Evolutionary conservation across 2,113 vertebrate genomes (phyloP).

Genomic region (Rhinolophus sinicus): DNA sequence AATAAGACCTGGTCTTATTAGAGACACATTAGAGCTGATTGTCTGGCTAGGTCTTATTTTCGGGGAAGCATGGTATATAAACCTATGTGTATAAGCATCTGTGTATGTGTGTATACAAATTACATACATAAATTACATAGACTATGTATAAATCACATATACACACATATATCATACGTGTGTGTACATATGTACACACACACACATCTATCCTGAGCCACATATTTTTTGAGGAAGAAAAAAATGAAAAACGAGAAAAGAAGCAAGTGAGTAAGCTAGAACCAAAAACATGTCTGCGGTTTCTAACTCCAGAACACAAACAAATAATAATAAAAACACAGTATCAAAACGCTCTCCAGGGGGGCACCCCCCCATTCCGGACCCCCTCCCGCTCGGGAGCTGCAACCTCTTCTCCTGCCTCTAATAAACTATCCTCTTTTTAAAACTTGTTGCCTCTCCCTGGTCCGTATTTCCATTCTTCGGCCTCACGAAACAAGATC

Average conservation of each 20-base stretch:
- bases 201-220: not conserved
- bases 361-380: no score
- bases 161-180: not conserved
- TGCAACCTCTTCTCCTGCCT: no score
- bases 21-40: no score
- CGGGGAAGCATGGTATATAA: no score
- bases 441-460: no score
- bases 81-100: not conserved
- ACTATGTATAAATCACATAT: not conserved
- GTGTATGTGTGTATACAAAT: not conserved
- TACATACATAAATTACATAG: not conserved
- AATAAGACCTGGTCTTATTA: no score
- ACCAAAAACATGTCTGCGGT: not conserved
- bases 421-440: no score
- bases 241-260: not conserved
- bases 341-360: not conserved
- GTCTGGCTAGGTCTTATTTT: no score
- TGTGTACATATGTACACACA: not conserved
- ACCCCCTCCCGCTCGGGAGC: no score
- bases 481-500: no score
- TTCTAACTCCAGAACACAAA: not conserved
- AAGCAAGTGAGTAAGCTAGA: not conserved
- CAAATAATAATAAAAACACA: not conserved
- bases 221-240: not conserved
- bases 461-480: no score